Evolutionary conservation across 2,113 vertebrate species (phyloP).

Genomic region (Trematocara macrostoma): DNA sequence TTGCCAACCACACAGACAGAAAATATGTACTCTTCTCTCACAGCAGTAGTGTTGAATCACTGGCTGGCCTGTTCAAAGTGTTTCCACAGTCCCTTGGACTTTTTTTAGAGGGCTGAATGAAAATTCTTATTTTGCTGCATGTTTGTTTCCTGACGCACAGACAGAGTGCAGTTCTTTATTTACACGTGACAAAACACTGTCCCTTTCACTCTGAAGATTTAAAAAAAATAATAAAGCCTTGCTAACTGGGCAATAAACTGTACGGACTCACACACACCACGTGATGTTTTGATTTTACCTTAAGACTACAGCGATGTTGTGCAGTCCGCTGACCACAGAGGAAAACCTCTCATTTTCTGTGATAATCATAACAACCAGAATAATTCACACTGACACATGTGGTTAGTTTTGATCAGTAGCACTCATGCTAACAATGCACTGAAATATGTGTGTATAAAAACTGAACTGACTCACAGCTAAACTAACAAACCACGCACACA

Average conservation of each 20-base stretch:
- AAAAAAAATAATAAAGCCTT: background rate
- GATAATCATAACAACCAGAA: slow-evolving; percentile 3
- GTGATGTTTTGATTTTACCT: slow-evolving; percentile 42
- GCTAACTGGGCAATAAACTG: slow-evolving; percentile 34
- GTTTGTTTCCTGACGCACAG: slow-evolving; percentile 47
- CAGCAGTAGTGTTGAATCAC: slow-evolving; percentile 63
- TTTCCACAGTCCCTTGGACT: slow-evolving; percentile 65
- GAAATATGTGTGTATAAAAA: background rate
- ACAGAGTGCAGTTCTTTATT: slow-evolving; percentile 53
- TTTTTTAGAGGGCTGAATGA: slow-evolving; percentile 10
- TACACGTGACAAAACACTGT: slow-evolving; percentile 41
- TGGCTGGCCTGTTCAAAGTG: slow-evolving; percentile 71
- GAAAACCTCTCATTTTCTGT: slow-evolving; percentile 30
- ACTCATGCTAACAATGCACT: background rate
- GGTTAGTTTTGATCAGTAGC: background rate
- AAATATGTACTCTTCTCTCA: slow-evolving; percentile 70
- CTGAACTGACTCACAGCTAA: background rate
- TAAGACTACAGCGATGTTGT: slow-evolving; percentile 6
- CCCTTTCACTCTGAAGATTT: slow-evolving; percentile 33
- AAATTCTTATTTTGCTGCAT: slow-evolving; percentile 50
- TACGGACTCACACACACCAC: slow-evolving; percentile 10
- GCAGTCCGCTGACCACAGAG: slow-evolving; percentile 20
- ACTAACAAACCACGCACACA: background rate
- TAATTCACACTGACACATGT: background rate
- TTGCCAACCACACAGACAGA: slow-evolving; percentile 72